Evolutionary conservation across 53 echinoderm and acorn worm species (phyloP).

Genomic region (Holothuria leucospilota): DNA sequence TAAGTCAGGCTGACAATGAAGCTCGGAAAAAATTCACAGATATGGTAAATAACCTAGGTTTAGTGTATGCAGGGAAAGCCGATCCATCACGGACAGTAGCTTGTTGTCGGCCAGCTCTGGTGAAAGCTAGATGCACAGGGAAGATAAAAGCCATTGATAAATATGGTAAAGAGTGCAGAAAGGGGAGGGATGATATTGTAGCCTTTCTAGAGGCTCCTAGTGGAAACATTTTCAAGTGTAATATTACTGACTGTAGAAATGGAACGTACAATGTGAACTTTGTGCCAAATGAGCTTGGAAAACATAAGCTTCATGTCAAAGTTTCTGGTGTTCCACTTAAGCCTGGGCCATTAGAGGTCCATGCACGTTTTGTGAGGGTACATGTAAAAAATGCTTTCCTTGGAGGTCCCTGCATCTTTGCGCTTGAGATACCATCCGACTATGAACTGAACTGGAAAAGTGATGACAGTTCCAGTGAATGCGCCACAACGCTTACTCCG

Average conservation of each 20-base stretch:
- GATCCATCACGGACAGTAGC: conserved; percentile 84
- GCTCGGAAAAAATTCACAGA: conserved; percentile 66
- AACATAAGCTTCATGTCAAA: conserved; percentile 74
- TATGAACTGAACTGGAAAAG: conserved; percentile 69
- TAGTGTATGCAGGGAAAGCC: conserved; percentile 83
- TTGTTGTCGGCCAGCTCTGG: conserved; percentile 78
- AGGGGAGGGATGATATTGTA: conserved; percentile 70
- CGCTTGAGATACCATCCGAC: conserved; percentile 77
- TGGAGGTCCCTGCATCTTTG: conserved; percentile 80
- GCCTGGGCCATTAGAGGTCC: conserved; percentile 80
- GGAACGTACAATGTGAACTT: conserved; percentile 84
- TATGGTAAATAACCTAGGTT: conserved; percentile 75
- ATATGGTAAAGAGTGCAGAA: conserved; percentile 75
- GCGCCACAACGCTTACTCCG: conserved; percentile 64
- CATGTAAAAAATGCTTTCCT: conserved; percentile 80
- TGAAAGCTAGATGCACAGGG: conserved; percentile 75
- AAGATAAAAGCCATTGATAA: conserved; percentile 82
- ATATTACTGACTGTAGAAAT: conserved; percentile 75
- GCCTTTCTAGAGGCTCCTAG: conserved; percentile 62
- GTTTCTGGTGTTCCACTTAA: conserved; percentile 82
- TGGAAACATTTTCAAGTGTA: conserved; percentile 65
- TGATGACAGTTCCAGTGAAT: conserved; percentile 54
- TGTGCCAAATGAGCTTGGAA: conserved; percentile 73
- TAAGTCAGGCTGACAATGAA: conserved; percentile 65
- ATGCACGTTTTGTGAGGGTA: conserved; percentile 76